Evolutionary conservation across 2,113 vertebrate genomes (phyloP).

Genomic region (Podarcis cretensis): DNA sequence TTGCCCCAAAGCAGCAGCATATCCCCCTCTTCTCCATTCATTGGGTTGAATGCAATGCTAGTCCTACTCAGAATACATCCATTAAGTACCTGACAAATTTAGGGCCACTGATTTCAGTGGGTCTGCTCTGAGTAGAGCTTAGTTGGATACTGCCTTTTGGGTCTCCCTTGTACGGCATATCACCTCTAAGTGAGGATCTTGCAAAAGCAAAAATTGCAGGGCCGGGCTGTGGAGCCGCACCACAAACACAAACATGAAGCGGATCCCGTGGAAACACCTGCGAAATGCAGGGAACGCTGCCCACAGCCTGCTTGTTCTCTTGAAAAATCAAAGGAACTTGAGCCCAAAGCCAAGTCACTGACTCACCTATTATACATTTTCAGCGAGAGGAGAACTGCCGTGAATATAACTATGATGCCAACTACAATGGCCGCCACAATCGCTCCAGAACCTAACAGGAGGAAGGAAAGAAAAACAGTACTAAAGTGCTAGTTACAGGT

Average conservation of each 20-base stretch:
- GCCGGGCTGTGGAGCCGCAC: not conserved
- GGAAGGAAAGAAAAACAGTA: not conserved
- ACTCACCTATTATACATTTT: constrained; percentile 94
- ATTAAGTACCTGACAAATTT: too few species aligned
- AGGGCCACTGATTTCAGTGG: too few species aligned
- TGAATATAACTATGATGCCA: constrained; percentile 88
- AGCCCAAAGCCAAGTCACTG: not conserved
- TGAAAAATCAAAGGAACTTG: not conserved
- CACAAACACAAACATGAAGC: not conserved
- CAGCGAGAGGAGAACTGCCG: constrained; percentile 85
- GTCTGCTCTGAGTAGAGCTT: too few species aligned
- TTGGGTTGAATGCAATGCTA: too few species aligned
- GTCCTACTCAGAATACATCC: too few species aligned
- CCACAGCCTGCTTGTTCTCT: not conserved
- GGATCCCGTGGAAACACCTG: too few species aligned
- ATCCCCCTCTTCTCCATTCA: too few species aligned
- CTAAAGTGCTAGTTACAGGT: too few species aligned
- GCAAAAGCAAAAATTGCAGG: not conserved
- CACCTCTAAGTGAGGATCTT: not conserved
- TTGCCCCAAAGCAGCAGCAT: too few species aligned
- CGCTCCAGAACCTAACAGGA: constrained; percentile 88
- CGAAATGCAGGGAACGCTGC: not conserved
- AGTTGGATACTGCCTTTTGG: not conserved
- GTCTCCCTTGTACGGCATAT: not conserved
- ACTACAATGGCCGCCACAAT: constrained; percentile 93